Evolutionary conservation across 2,888 invertebrate species (phyloP), one percentile per base, ranked within the genome.

Genomic region (Rutpela maculata): DNA sequence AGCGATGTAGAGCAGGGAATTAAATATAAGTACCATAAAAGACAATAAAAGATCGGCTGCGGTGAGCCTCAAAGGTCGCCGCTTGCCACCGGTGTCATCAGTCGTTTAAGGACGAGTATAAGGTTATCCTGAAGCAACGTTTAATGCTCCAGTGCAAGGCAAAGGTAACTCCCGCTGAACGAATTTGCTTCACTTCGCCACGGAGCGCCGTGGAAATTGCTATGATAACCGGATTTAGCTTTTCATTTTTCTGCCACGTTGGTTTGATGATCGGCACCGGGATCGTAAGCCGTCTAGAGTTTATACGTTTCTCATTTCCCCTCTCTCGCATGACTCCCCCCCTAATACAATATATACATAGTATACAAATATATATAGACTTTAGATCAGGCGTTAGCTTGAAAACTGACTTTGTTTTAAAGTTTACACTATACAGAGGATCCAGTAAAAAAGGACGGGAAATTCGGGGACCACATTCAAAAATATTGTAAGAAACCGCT

Each of bases 211-310:
- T 87, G 88, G 89, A 90, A 90, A 90, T 90, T 89, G 90, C 90
- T 89, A 89, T 88, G 90, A 90, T 90, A 90, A 90, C 90, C 90
- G 90, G 90, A 90, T 91, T 91, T 90, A 88, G 90, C 89, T 89
- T 90, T 90, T 90, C 90, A 90, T 90, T 90, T 91, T 91, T 90
- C 90, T 90, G 91, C 90, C 89, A 90, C 88, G 90, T 86, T 90
- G 90, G 88, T 87, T 88, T 89, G 89, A 89, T 89, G 87, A 89
- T 88, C 88, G 88, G 85, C 84, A 77, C 74, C 76, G 77, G 75
- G 71, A 78, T 77, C 77, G 77, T 77, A 73, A 78, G 76, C 78
- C 79, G 78, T 79, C 84, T 86, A 84, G 83, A 86, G 85, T 87
- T 88, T 86, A 86, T 87, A 85, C 84, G 84, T 88, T 88, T 88